Evolutionary conservation across 2,113 vertebrate genomes (phyloP).

Genomic region (Oreochromis spilurus): DNA sequence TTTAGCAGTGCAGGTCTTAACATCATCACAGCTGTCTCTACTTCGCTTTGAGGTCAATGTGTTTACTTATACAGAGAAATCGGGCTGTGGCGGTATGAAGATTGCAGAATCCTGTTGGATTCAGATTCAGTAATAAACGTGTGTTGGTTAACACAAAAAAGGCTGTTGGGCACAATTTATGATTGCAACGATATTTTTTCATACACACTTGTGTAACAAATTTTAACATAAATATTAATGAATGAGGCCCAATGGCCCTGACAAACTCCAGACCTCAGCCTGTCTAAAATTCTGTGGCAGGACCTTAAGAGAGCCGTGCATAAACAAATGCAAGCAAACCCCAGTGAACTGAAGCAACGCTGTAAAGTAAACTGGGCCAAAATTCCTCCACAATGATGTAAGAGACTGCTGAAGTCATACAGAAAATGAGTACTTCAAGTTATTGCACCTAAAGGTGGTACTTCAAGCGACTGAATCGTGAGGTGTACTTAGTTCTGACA

Average conservation of each 20-base stretch:
- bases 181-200: neutral
- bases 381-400: neutral
- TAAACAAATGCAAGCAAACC: neutral
- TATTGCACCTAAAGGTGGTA: neutral
- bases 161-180: fast-evolving
- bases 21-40: neutral
- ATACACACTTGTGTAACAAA: neutral
- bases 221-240: neutral
- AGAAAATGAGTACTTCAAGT: neutral
- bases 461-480: neutral
- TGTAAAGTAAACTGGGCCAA: neutral
- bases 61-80: neutral
- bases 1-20: neutral
- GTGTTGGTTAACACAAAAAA: neutral
- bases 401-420: neutral
- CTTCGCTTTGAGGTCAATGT: fast-evolving
- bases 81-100: neutral
- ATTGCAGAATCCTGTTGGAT: fast-evolving
- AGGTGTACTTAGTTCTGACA: neutral
- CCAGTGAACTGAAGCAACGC: neutral
- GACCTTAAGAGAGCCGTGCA: neutral
- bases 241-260: neutral
- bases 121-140: neutral
- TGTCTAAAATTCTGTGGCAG: neutral
- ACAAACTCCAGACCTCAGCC: neutral